Conservation (phyloP, 2,888 invertebrate species). For the Laothoe populi region DNA sequence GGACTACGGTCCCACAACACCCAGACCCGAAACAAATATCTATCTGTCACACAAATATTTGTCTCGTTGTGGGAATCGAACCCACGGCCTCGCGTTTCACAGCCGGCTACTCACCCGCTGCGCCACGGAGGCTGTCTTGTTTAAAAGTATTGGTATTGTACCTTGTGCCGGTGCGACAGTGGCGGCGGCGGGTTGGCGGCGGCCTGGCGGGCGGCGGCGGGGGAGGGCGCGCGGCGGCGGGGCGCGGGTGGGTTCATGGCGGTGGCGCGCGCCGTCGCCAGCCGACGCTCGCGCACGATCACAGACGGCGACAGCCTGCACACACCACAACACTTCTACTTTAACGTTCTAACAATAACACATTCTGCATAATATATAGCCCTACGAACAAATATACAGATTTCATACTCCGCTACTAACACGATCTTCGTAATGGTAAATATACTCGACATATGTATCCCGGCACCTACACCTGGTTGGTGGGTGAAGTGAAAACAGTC, state of each 20-base stretch:
- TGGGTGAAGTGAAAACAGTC: no score
- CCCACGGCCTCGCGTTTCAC: no score
- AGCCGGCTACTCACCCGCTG: no score
- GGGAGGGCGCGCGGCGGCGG: slow-evolving; percentile 78
- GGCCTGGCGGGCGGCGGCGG: slow-evolving; percentile 76
- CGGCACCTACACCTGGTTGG: no score
- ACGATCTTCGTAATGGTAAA: no score
- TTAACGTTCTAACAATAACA: not conserved
- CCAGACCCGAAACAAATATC: no score
- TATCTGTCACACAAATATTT: no score
- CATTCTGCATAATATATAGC: not conserved
- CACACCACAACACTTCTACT: not conserved
- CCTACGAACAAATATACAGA: not conserved
- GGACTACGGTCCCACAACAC: no score
- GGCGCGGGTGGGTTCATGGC: slow-evolving; percentile 92
- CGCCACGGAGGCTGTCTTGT: no score
- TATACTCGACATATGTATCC: no score
- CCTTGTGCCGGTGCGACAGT: slow-evolving; percentile 77
- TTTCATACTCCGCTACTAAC: not conserved
- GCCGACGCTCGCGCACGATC: slow-evolving; percentile 86
- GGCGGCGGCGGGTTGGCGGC: slow-evolving; percentile 86
- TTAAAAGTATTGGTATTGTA: no score
- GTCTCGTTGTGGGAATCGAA: no score
- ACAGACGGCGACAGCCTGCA: slow-evolving; percentile 85
- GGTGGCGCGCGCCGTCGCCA: slow-evolving; percentile 87